Evolutionary conservation across 2,113 vertebrate genomes (phyloP).

Genomic region (Callipepla squamata): DNA sequence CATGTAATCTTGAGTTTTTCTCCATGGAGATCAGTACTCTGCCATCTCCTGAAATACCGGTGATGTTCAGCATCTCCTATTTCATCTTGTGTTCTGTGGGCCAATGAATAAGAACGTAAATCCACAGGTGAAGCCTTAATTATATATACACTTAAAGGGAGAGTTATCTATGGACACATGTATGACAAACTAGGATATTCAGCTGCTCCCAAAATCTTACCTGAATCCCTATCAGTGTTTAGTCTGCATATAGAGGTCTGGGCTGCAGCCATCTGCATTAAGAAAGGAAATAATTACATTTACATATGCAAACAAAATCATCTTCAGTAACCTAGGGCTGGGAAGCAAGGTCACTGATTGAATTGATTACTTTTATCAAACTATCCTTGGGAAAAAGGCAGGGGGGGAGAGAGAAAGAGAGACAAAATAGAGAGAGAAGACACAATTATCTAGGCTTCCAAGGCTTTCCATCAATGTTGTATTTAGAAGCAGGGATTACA

Average conservation of each 20-base stretch:
- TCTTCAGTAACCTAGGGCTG: conserved; percentile 52
- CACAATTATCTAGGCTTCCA: background rate
- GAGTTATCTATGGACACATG: background rate
- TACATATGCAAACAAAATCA: conserved; percentile 71
- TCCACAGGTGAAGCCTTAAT: background rate
- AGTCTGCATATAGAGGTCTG: background rate
- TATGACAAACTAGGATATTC: background rate
- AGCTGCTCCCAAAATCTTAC: background rate
- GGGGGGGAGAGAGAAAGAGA: background rate
- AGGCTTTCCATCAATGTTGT: background rate
- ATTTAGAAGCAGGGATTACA: background rate
- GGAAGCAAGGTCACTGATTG: conserved; percentile 63
- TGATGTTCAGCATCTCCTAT: background rate
- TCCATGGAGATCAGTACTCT: background rate
- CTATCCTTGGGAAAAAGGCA: background rate
- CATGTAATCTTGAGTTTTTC: background rate
- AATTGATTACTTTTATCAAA: conserved; percentile 66
- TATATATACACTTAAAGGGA: background rate
- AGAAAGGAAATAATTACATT: conserved; percentile 70
- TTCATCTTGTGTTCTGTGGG: background rate
- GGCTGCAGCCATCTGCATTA: conserved; percentile 26
- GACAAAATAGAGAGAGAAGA: background rate
- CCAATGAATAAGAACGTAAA: background rate
- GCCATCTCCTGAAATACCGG: background rate
- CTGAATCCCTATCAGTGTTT: background rate